Evolutionary conservation across 2,797 vertebrate genomes (phyloP).

Genomic region (Pitangus sulphuratus): DNA sequence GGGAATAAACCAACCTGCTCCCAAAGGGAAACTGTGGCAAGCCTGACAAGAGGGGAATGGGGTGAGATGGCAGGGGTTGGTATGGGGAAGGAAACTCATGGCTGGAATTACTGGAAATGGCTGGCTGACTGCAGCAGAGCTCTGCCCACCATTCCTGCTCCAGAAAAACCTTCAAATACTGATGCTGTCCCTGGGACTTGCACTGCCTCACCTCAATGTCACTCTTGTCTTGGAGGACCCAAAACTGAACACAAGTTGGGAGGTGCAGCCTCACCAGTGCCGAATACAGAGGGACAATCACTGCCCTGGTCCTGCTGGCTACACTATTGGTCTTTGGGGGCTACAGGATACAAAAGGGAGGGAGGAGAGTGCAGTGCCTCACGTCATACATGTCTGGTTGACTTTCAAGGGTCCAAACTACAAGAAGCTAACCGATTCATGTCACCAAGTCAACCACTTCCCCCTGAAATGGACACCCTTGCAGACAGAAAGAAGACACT

Average conservation of each 20-base stretch:
- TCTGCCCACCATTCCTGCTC: not conserved
- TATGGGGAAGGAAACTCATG: not conserved
- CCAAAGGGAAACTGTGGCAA: not conserved
- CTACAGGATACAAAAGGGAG: not conserved
- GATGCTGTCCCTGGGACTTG: not conserved
- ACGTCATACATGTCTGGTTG: fast-evolving
- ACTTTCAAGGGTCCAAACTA: not conserved
- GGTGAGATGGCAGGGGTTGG: not conserved
- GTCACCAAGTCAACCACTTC: not conserved
- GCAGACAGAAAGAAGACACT: not conserved
- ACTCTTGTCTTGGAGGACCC: not conserved
- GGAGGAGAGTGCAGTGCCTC: not conserved
- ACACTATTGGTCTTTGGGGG: not conserved
- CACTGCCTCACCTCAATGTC: not conserved
- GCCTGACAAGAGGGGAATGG: not conserved
- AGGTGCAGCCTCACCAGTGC: not conserved
- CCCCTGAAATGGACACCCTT: not conserved
- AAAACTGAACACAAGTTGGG: not conserved
- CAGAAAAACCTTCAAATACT: not conserved
- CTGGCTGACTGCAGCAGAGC: not conserved
- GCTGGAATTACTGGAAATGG: not conserved
- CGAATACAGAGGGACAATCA: not conserved
- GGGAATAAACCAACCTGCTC: not conserved
- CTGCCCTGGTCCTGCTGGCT: not conserved
- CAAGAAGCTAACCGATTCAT: not conserved